Base-by-base conservation (phyloP, 2,113 vertebrate species). In the Aviceda subcristata region DNA sequence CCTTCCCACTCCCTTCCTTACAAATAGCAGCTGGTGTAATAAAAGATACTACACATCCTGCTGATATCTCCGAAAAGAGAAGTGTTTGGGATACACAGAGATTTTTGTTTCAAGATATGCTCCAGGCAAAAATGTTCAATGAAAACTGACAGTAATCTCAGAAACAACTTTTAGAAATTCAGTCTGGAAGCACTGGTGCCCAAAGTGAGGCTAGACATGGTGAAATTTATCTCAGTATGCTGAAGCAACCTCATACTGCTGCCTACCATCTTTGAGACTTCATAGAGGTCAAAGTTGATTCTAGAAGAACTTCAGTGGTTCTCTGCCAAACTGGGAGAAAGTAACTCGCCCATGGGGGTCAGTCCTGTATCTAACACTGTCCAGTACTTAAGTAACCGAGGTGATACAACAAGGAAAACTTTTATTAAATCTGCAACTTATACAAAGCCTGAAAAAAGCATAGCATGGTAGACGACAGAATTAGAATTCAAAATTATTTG, bases 341-440 rank as follows among this genome's bases (percentile, higher is more conserved):
- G 11, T 19, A 51, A 82, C 29, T 64, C 4, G 3, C 11, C 24
- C 57, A 36, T 19, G n/a, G 1, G 0, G 4, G 12, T 34, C 23
- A 73, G 36, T 76, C 36, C 38, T 46, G 11, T 32, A 56, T 10
- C 41, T 71, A 77, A 62, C 8, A 41, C 38, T 38, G 19, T 24
- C 27, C 57, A 66, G 23, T 10, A 71, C 17, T 84, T 36, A 11
- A 77, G 17, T 57, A 94, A 85, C 46, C 72, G 20, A 22, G 53
- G 21, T 30, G 19, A 60, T 38, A 45, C 2, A 69, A 66, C 10
- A 43, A 68, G 88, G 23, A 50, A 86, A 78, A 51, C 16, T 34
- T 51, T 1, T 34, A 48, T 9, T 57, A 62, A 45, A 71, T 59
- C 20, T 74, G 26, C 32, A 84, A 39, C 17, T 57, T 57, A 30